A percentile compares a stretch with the other conserved stretches of the same genome.
Conservation (phyloP, 2,113 vertebrate genomes). For the Lamprologus tigripictilis region DNA sequence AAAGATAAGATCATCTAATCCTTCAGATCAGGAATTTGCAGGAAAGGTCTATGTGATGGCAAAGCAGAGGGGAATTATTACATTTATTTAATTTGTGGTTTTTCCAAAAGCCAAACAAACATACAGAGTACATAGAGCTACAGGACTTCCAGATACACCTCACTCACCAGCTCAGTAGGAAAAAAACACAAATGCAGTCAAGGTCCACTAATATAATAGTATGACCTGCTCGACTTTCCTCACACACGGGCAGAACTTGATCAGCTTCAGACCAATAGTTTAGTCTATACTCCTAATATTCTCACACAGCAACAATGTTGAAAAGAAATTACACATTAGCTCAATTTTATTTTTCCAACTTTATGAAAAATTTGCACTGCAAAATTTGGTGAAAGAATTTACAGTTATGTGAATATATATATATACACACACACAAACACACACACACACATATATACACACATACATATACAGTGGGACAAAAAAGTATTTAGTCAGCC, state of each 20-base stretch:
- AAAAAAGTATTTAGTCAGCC: no score
- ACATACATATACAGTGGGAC: no score
- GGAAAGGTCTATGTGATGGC: not conserved
- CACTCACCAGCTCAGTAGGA: not conserved
- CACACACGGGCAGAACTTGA: not conserved
- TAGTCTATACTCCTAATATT: not conserved
- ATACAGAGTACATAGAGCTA: not conserved
- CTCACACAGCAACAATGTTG: not conserved
- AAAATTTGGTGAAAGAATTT: not conserved
- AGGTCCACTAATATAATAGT: not conserved
- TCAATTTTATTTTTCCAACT: not conserved
- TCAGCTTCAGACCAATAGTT: not conserved
- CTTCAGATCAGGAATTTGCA: not conserved
- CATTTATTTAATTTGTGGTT: not conserved
- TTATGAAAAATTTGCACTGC: not conserved
- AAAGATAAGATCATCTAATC: not conserved
- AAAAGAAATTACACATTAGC: not conserved
- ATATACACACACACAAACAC: no score
- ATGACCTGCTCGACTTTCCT: not conserved
- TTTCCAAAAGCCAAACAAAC: not conserved
- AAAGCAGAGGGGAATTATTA: not conserved
- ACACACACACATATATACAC: no score
- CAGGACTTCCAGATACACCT: not conserved
- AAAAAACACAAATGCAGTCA: not conserved
- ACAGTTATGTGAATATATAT: not conserved